Percentiles rank a stretch among this genome's conserved stretches.
phyloP scores from a whole-genome alignment of 1,140 invertebrate genomes.

The Neomicropteryx cornuta region DNA sequence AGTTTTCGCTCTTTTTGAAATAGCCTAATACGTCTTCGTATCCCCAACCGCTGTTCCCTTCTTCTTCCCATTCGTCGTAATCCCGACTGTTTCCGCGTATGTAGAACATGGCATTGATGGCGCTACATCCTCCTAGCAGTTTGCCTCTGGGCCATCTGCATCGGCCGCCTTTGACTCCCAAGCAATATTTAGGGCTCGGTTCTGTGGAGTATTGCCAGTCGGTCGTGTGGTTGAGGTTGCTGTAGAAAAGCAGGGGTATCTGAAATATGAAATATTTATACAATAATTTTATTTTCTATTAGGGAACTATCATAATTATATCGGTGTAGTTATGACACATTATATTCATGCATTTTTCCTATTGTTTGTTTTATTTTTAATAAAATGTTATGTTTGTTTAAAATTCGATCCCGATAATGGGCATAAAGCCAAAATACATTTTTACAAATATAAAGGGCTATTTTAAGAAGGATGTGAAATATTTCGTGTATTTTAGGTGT shows the following conservation, averaged over 20 bases:
- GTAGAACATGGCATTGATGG: slow-evolving; percentile 57
- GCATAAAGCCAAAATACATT: no score
- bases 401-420: no score
- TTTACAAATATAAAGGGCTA: no score
- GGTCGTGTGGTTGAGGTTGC: slow-evolving; percentile 17
- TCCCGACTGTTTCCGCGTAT: slow-evolving; percentile 49
- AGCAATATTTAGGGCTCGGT: slow-evolving; percentile 31
- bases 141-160: slow-evolving; percentile 44
- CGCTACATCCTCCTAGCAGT: slow-evolving; percentile 48
- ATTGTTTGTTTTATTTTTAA: no score
- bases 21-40: slow-evolving; percentile 33
- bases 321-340: no score
- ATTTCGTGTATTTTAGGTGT: no score
- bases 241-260: slow-evolving; percentile 19
- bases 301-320: no score
- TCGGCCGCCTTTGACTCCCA: slow-evolving; percentile 20
- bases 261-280: slow-evolving; percentile 14
- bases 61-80: slow-evolving; percentile 51
- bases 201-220: slow-evolving; percentile 46
- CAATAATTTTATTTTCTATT: no score
- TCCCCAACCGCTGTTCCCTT: slow-evolving; percentile 32
- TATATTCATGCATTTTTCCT: no score
- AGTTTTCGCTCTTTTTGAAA: slow-evolving; percentile 43
- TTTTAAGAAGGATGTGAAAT: no score
- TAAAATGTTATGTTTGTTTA: no score